Evolutionary conservation across 2,797 vertebrate genomes (phyloP).

Genomic region (Labroides dimidiatus): DNA sequence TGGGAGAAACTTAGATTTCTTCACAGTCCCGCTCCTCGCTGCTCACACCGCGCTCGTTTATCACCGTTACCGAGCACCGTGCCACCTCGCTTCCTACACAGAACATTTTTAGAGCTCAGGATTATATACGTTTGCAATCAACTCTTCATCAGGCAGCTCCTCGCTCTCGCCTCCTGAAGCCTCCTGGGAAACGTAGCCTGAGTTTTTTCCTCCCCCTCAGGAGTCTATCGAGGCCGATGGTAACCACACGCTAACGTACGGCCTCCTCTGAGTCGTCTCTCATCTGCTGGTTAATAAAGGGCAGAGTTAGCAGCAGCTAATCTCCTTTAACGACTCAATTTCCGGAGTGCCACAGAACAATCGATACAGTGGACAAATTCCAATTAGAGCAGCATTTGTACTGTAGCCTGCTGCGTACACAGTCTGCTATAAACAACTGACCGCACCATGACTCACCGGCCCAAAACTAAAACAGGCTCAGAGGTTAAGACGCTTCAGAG

Average conservation of each 20-base stretch:
- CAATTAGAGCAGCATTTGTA: slow-evolving; percentile 64
- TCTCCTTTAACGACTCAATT: slow-evolving; percentile 75
- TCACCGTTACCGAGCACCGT: slow-evolving; percentile 62
- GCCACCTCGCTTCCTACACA: slow-evolving; percentile 46
- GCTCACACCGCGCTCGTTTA: slow-evolving; percentile 52
- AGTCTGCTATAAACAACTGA: background rate
- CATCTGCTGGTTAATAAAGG: slow-evolving; percentile 73
- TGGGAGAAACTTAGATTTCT: slow-evolving; percentile 60
- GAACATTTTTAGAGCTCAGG: slow-evolving; percentile 51
- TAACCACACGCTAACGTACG: slow-evolving; percentile 24
- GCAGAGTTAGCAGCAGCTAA: slow-evolving; percentile 70
- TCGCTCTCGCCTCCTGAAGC: slow-evolving; percentile 4
- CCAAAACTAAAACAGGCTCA: no score
- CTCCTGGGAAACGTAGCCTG: slow-evolving; percentile 40
- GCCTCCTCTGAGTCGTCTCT: slow-evolving; percentile 42
- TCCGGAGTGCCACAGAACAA: slow-evolving; percentile 57
- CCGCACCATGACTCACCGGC: no score
- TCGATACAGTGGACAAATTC: slow-evolving; percentile 73
- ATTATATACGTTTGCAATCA: slow-evolving; percentile 66
- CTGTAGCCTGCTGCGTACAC: slow-evolving; percentile 37
- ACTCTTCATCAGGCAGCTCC: slow-evolving; percentile 51
- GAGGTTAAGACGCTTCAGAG: no score
- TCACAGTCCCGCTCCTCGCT: slow-evolving; percentile 40
- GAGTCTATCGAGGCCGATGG: slow-evolving; percentile 19
- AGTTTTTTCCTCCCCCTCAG: slow-evolving; percentile 27